Evolutionary conservation across 2,797 vertebrate species (phyloP).

Genomic region (Sandelia bainsii): DNA sequence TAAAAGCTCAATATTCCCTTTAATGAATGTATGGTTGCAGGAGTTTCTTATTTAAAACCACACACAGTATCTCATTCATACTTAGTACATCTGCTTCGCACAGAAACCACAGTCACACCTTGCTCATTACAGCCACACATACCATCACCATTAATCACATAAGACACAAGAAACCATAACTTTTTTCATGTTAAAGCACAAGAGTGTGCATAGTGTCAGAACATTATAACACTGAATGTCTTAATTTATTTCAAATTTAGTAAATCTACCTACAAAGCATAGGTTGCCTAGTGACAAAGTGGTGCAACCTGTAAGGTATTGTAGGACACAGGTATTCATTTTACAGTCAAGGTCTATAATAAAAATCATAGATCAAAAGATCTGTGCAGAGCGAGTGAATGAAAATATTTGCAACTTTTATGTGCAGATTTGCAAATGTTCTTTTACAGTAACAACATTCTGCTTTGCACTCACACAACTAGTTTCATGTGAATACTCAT

Average conservation of each 20-base stretch:
- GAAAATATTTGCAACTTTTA: background rate
- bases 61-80: conserved; percentile 12
- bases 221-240: no score
- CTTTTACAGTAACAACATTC: background rate
- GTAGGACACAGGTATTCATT: background rate
- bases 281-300: background rate
- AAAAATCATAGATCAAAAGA: background rate
- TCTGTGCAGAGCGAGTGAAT: background rate
- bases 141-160: conserved; percentile 22
- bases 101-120: conserved; percentile 40
- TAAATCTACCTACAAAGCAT: background rate
- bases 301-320: background rate
- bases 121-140: background rate
- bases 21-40: background rate
- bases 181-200: background rate
- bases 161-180: background rate
- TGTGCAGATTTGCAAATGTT: background rate
- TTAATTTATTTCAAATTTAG: background rate
- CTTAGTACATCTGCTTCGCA: background rate
- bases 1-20: background rate
- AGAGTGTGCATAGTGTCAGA: background rate
- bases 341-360: background rate
- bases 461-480: no score
- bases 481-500: no score
- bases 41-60: background rate